A percentile compares a stretch with the other conserved stretches of the same genome.
These are phyloP conservation scores for Lymantria dispar DNA, from an alignment of 2,888 invertebrate species.

Conservation along the genomic window DNA sequence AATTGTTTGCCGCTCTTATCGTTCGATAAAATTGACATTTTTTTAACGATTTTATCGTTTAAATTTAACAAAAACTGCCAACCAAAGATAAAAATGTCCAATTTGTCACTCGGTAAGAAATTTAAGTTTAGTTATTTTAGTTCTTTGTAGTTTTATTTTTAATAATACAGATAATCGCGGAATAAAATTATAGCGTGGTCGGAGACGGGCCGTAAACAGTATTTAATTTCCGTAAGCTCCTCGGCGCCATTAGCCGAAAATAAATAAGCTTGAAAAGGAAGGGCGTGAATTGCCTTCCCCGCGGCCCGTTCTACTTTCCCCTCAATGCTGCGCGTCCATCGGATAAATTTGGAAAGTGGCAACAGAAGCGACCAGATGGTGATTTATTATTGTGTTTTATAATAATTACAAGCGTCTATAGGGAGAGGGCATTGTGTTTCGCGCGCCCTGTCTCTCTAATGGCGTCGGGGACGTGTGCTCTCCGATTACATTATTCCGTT, in stretches of 20 bases:
- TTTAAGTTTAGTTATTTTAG: no score
- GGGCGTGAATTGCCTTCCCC: slow-evolving; percentile 59
- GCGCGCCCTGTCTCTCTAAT: slow-evolving; percentile 41
- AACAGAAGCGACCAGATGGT: slow-evolving; percentile 75
- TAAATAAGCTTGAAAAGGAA: slow-evolving; percentile 63
- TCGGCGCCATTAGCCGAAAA: slow-evolving; percentile 66
- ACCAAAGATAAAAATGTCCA: no score
- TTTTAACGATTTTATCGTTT: no score
- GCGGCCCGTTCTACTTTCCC: slow-evolving; percentile 13
- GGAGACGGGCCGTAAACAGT: slow-evolving; percentile 53
- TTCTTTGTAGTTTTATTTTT: neutral
- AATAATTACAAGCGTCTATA: slow-evolving; percentile 66
- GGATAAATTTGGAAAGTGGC: slow-evolving; percentile 74
- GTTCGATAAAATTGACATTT: no score
- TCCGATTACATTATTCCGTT: slow-evolving; percentile 46
- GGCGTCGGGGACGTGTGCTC: slow-evolving; percentile 44
- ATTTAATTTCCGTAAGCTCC: slow-evolving; percentile 71
- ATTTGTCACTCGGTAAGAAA: no score
- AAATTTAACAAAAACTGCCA: no score
- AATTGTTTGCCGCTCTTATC: no score
- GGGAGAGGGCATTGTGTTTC: slow-evolving; percentile 56
- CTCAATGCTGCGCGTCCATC: slow-evolving; percentile 22
- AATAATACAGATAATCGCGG: slow-evolving; percentile 11
- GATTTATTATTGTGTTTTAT: slow-evolving; percentile 78
- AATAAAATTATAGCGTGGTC: slow-evolving; percentile 52